Evolutionary conservation across 2,113 vertebrate species (phyloP), one percentile per base, ranked within the genome.

Genomic region (Catharus fuscescens): DNA sequence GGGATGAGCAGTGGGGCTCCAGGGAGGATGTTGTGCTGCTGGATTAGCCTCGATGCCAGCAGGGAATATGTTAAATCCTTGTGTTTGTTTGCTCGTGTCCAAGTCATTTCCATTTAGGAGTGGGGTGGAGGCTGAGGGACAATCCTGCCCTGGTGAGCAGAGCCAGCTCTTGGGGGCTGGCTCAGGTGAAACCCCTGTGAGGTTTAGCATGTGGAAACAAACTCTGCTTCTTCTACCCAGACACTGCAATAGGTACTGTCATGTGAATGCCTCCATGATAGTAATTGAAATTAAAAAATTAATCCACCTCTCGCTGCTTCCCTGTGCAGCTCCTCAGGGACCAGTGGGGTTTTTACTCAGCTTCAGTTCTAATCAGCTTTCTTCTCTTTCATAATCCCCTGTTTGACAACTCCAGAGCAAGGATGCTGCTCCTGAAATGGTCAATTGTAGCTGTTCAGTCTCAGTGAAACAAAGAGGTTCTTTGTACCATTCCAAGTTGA

Each of bases 91-190:
- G 7, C 86, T 64, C 1, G 1, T 40, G 40, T 52, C 77, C 56
- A 19, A 16, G 14, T 9, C 8, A 8, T 70, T 74, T 66, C 42
- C 34, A n/a, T 54, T 32, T 13, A 20, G 52, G 54, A 70, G 20
- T 3, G 1, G 64, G 31, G 36, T 0, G 6, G 56, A 38, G 53
- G 44, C 62, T 64, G 71, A 1, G 1, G 29, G 54, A 26, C 14
- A 10, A 3, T 1, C 6, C 64, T 71, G 26, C 23, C 34, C 38
- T 32, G 4, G 38, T 24, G 69, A 81, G 60, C 80, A 86, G 67
- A 72, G 40, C 64, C 45, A 73, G 88, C 66, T 83, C 45, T 5
- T 10, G 12, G 36, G 29, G 32, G 38, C 25, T 28, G 80, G 34
- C 9, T 87, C 31, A 57, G 32, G 32, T 69, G 44, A 67, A 92